phyloP scores from a whole-genome alignment of 2,888 invertebrate species.

The Euplagia quadripunctaria region DNA sequence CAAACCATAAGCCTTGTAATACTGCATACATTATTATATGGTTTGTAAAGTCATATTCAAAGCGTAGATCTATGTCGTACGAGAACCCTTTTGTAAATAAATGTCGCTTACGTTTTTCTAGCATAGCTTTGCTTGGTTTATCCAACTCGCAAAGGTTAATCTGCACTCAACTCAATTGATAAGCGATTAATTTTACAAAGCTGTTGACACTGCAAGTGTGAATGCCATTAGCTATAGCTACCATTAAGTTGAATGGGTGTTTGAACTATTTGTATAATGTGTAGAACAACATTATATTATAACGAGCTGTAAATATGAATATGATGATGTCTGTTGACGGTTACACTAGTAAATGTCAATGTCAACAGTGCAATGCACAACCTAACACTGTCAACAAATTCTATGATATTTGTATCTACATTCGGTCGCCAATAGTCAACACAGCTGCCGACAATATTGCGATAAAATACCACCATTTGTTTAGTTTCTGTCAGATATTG shows the following conservation, averaged over 20 bases:
- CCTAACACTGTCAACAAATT: constrained; percentile 58
- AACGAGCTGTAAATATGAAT: not conserved
- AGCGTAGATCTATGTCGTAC: not conserved
- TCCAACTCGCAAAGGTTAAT: constrained; percentile 29
- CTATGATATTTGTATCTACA: constrained; percentile 46
- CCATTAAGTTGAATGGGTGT: constrained; percentile 2
- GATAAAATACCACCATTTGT: constrained; percentile 54
- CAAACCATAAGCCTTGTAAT: too few species aligned
- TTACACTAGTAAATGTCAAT: not conserved
- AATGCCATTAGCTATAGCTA: constrained; percentile 3
- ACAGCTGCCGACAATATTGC: constrained; percentile 53
- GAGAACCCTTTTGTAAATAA: not conserved
- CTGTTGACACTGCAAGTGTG: constrained; percentile 2
- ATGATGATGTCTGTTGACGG: not conserved
- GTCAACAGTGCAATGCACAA: constrained; percentile 25
- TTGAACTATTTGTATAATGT: not conserved
- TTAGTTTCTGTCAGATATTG: constrained; percentile 26
- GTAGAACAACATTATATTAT: not conserved
- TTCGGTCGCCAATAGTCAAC: constrained; percentile 30
- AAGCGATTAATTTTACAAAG: constrained; percentile 17
- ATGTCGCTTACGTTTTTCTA: constrained; percentile 15
- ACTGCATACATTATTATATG: too few species aligned
- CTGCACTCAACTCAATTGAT: constrained; percentile 24
- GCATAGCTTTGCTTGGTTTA: constrained; percentile 24
- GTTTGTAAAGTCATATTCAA: not conserved